Percentiles rank a stretch among this genome's conserved stretches.
Conservation (phyloP, 2,888 invertebrate species). For the Agonopterix alstromeriana region DNA sequence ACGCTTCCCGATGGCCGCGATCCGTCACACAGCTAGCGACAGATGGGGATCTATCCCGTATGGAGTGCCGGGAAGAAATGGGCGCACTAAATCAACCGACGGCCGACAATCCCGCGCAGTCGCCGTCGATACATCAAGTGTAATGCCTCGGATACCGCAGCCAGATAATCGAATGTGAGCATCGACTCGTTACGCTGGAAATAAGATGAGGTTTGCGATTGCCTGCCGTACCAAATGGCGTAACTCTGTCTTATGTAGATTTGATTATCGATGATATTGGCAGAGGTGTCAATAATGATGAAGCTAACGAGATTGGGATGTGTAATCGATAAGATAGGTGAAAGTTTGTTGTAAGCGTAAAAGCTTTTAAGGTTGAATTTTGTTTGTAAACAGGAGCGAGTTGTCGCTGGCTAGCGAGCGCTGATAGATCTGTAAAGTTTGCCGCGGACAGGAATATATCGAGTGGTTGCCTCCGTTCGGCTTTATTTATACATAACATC, state of each 20-base stretch:
- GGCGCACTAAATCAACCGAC: constrained; percentile 67
- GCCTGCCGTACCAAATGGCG: constrained; percentile 34
- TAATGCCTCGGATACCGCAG: constrained; percentile 74
- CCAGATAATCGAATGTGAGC: constrained; percentile 76
- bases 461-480: constrained; percentile 75
- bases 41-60: constrained; percentile 67
- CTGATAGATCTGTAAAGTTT: constrained; percentile 75
- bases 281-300: constrained; percentile 17
- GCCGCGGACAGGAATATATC: constrained; percentile 76
- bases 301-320: constrained; percentile 10
- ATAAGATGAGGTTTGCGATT: constrained; percentile 68
- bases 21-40: constrained; percentile 63
- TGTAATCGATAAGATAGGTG: constrained; percentile 14
- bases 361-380: constrained; percentile 42
- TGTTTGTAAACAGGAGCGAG: constrained; percentile 25
- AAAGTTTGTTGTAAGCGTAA: background rate
- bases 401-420: constrained; percentile 46
- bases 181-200: constrained; percentile 74
- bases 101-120: constrained; percentile 71
- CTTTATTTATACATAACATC: constrained; percentile 77
- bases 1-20: constrained; percentile 63
- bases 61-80: constrained; percentile 72
- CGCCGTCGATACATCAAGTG: constrained; percentile 74
- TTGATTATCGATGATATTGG: constrained; percentile 35
- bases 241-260: constrained; percentile 27